phyloP scores from a whole-genome alignment of 1,140 invertebrate genomes.

The Mylabris phalerata region DNA sequence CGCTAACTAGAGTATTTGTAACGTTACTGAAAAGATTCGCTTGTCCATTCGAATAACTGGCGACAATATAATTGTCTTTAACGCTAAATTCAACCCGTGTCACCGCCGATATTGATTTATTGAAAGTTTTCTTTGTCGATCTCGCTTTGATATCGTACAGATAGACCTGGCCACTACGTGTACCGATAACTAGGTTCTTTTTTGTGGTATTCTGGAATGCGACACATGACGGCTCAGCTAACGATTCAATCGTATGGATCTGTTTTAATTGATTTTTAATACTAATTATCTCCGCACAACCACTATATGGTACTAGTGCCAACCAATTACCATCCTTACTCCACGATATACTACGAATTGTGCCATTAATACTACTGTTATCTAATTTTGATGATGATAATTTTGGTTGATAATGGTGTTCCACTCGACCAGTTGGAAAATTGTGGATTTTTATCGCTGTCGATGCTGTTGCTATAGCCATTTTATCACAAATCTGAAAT shows the following conservation, averaged over 20 bases:
- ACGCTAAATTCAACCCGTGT: slow-evolving; percentile 30
- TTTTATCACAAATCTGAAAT: not conserved
- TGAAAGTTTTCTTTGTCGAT: slow-evolving; percentile 30
- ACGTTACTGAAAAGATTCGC: slow-evolving; percentile 32
- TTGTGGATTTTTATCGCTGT: slow-evolving; percentile 33
- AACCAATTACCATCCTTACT: slow-evolving; percentile 38
- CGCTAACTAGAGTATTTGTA: slow-evolving; percentile 24
- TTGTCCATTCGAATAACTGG: slow-evolving; percentile 34
- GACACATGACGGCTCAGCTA: slow-evolving; percentile 36
- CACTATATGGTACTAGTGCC: slow-evolving; percentile 32
- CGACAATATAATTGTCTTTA: slow-evolving; percentile 36
- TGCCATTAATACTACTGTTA: slow-evolving; percentile 13
- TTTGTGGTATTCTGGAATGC: slow-evolving; percentile 37
- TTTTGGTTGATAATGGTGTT: slow-evolving; percentile 27
- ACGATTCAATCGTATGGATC: slow-evolving; percentile 30
- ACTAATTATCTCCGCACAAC: slow-evolving; percentile 34
- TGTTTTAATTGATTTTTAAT: slow-evolving; percentile 32
- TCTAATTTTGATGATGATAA: not conserved
- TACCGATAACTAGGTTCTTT: slow-evolving; percentile 36
- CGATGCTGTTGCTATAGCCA: slow-evolving; percentile 31
- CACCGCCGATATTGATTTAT: slow-evolving; percentile 23
- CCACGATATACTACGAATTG: slow-evolving; percentile 37
- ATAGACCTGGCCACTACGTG: slow-evolving; percentile 31
- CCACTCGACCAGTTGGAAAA: slow-evolving; percentile 22
- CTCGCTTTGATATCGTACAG: slow-evolving; percentile 38